A percentile compares a stretch with the other conserved stretches of the same genome.
Evolutionary conservation across 2,113 vertebrate genomes (phyloP).

Genomic region (Caretta caretta): DNA sequence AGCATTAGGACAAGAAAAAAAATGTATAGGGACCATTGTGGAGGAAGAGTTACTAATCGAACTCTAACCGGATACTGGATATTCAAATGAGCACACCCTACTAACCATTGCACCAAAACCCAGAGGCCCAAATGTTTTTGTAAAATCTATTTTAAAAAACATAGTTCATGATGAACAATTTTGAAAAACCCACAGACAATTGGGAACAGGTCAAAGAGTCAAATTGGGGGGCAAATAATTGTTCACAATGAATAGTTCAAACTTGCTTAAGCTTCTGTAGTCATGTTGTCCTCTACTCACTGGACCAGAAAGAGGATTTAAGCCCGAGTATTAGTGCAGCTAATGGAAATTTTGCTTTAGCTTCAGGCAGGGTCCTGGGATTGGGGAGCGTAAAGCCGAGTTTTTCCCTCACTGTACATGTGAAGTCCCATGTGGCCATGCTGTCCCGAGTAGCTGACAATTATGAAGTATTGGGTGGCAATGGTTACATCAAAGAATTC

Average conservation of each 20-base stretch:
- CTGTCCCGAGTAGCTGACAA: background rate
- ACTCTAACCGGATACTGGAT: background rate
- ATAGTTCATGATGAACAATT: background rate
- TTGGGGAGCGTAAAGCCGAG: background rate
- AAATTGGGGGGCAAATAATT: background rate
- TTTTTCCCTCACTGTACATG: background rate
- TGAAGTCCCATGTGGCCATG: background rate
- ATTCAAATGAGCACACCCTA: background rate
- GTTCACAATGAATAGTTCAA: background rate
- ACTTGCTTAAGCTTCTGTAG: background rate
- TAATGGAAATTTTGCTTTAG: background rate
- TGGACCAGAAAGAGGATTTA: background rate
- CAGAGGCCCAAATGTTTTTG: background rate
- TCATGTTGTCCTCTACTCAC: background rate
- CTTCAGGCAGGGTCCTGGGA: background rate
- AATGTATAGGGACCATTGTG: background rate
- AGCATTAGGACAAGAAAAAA: background rate
- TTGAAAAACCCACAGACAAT: background rate
- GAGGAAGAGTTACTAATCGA: background rate
- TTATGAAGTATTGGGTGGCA: background rate
- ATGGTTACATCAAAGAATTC: background rate
- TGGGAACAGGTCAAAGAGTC: fast-evolving
- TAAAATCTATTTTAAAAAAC: background rate
- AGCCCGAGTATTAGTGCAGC: background rate
- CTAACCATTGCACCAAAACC: background rate